phyloP scores from a whole-genome alignment of 2,113 vertebrate species.

The Struthio camelus region DNA sequence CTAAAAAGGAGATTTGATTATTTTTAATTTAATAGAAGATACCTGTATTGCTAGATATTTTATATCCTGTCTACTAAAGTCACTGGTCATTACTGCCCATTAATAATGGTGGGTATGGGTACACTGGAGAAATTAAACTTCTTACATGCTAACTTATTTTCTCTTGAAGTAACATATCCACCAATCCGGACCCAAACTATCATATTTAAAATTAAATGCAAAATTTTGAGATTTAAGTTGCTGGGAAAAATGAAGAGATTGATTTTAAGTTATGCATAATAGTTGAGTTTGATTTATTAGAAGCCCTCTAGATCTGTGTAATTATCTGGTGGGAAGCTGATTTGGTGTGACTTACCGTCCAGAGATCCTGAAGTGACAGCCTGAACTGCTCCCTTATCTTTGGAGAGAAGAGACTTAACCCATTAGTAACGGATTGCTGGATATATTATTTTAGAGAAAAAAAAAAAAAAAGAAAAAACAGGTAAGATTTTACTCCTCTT shows the following conservation, averaged over 20 bases:
- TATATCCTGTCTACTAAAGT: not conserved
- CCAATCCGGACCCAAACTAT: constrained; percentile 67
- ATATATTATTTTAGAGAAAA: constrained; percentile 76
- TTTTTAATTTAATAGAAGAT: not conserved
- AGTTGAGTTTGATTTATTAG: constrained; percentile 58
- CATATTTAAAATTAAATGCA: not conserved
- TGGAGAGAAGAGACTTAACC: constrained; percentile 70
- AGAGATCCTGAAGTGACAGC: constrained; percentile 74
- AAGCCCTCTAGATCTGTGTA: constrained; percentile 50
- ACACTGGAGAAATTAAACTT: constrained; percentile 70
- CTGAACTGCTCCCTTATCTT: constrained; percentile 72
- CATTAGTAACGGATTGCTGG: constrained; percentile 74
- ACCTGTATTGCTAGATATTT: not conserved
- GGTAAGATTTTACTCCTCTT: constrained; percentile 67
- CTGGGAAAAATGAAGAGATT: constrained; percentile 5
- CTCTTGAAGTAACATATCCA: constrained; percentile 75
- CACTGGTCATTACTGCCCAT: constrained; percentile 36
- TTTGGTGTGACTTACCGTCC: constrained; percentile 69
- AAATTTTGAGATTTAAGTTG: constrained; percentile 24
- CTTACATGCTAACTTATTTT: constrained; percentile 58
- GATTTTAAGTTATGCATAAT: constrained; percentile 33
- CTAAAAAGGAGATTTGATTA: not conserved
- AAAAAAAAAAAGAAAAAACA: constrained; percentile 2
- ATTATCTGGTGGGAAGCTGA: constrained; percentile 67
- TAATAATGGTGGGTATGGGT: constrained; percentile 69